phyloP scores from a whole-genome alignment of 2,113 vertebrate genomes.

The Melanerpes aurifrons region DNA sequence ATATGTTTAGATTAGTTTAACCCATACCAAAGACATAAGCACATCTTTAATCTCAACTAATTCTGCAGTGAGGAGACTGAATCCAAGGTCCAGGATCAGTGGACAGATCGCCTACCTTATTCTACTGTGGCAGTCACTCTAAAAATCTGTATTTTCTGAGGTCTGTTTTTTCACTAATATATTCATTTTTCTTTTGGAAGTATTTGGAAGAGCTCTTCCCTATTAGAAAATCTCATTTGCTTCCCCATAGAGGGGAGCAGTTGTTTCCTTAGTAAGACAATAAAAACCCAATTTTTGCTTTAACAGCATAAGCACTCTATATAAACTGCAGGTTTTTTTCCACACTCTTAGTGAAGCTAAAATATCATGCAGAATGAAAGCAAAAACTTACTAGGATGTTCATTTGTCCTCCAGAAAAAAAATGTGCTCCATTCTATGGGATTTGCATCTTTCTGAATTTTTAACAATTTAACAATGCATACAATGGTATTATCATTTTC shows the following conservation, averaged over 20 bases:
- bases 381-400: neutral
- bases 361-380: neutral
- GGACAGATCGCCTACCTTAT: neutral
- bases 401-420: conserved; percentile 19
- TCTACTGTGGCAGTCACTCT: neutral
- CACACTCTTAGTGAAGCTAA: neutral
- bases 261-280: conserved; percentile 27
- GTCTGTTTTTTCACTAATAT: neutral
- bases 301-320: neutral
- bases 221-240: conserved; percentile 32
- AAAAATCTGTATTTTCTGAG: neutral
- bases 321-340: neutral
- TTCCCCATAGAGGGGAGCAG: neutral
- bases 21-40: neutral
- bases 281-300: conserved; percentile 22
- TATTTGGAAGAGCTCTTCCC: neutral
- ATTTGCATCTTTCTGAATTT: neutral
- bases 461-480: neutral
- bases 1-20: neutral
- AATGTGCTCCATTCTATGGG: neutral
- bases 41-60: conserved; percentile 1
- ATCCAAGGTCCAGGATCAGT: neutral
- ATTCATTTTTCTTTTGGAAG: neutral
- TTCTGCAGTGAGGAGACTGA: neutral
- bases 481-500: neutral